Evolutionary conservation across 1,140 invertebrate species (phyloP), one percentile per base, ranked within the genome.

Genomic region (Drosophila sulfurigaster): DNA sequence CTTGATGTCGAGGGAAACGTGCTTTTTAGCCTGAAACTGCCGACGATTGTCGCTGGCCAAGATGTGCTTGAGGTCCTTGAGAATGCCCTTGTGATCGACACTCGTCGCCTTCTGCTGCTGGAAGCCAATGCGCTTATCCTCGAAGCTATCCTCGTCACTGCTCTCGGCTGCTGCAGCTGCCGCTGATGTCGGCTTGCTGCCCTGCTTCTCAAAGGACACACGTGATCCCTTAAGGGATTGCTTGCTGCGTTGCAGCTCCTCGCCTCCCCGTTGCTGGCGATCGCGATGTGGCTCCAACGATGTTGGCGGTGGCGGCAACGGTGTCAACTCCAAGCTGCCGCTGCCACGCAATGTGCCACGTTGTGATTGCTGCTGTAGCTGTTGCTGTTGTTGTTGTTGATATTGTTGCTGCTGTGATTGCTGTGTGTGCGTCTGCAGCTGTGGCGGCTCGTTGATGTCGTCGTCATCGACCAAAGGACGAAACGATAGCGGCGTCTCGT

Each of bases 131-230:
- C 92, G 81, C n/a, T 75, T 77, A 32, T 92, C 88, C 60, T 93
- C 90, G 58, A 93, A 92, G 66, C 86, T 92, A 43, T 93, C 92
- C 46, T 93, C 92, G 76, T 92, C 92, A 48, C 91, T 92, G 70
- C 85, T 88, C 46, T 91, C 91, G 0, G 69, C 75, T 43, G 41
- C 38, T n/a, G 38, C 10, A 10, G 38, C 38, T 41, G 38, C 38
- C 10, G 38, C 10, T 41, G 38, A 3, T 41, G 38, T 11, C 8
- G 38, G 62, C 5, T 74, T 62, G 46, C 66, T 70, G 49, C 35
- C 56, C 30, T 66, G 69, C 38, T 78, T 78, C 57, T 92, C 91
- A 13, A 93, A 93, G 32, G 92, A 92, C 35, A 93, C 92, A 0
- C 88, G 76, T 1, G 92, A 92, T 25, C 92, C 86, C 59, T 92